phyloP scores from a whole-genome alignment of 2,888 invertebrate species.

The Diplazon laetatorius region DNA sequence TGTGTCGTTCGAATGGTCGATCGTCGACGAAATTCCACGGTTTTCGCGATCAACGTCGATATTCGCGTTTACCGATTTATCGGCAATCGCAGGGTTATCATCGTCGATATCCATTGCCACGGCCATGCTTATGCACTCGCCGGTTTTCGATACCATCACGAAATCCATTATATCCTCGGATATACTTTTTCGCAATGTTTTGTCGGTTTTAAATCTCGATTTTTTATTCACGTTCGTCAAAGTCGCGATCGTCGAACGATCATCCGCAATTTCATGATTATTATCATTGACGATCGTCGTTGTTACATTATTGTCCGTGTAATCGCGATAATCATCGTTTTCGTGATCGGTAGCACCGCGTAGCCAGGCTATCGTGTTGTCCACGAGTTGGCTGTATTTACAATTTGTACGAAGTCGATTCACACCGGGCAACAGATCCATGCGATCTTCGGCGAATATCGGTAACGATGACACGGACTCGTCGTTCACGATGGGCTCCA shows the following conservation, averaged over 20 bases:
- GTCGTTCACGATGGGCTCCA: too few relatives aligned
- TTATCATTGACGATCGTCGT: conserved; percentile 23
- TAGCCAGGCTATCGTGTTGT: conserved; percentile 70
- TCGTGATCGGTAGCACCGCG: conserved; percentile 63
- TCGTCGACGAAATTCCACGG: too few relatives aligned
- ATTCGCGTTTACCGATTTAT: conserved; percentile 45
- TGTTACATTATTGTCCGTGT: conserved; percentile 67
- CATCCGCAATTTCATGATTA: too few relatives aligned
- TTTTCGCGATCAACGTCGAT: conserved; percentile 48
- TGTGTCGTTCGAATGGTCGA: not conserved
- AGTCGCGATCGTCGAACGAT: conserved; percentile 40
- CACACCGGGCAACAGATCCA: conserved; percentile 15
- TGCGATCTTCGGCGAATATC: not conserved
- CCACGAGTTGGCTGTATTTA: conserved; percentile 71
- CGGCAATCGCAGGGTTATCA: conserved; percentile 28
- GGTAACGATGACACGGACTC: not conserved
- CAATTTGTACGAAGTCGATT: conserved; percentile 57
- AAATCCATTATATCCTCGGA: conserved; percentile 75
- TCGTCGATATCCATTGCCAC: conserved; percentile 54
- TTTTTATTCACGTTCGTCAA: too few relatives aligned
- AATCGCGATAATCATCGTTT: conserved; percentile 37
- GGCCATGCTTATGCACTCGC: conserved; percentile 71
- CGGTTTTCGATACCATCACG: conserved; percentile 73
- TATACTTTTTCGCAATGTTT: conserved; percentile 61
- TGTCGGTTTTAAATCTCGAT: conserved; percentile 3